These are phyloP conservation scores for Poecilobothrus nobilitatus DNA, from an alignment of 2,888 invertebrate genomes.

Conservation along the genomic window DNA sequence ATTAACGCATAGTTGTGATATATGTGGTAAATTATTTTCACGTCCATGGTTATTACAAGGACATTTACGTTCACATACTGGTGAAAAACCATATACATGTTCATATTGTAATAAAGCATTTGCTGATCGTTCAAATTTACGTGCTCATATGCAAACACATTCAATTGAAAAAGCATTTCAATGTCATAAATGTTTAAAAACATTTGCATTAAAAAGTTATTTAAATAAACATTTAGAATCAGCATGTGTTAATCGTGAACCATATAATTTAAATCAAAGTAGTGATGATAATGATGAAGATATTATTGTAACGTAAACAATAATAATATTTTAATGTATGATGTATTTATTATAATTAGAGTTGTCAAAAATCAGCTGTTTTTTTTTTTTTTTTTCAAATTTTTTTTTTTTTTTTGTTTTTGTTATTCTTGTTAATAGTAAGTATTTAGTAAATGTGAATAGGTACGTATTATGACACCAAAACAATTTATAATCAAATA, in stretches of 20 bases:
- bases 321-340: background rate
- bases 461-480: slow-evolving; percentile 4
- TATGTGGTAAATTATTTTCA: slow-evolving; percentile 91
- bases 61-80: slow-evolving; percentile 82
- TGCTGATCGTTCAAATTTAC: slow-evolving; percentile 84
- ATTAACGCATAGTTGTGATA: slow-evolving; percentile 80
- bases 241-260: slow-evolving; percentile 51
- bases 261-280: slow-evolving; percentile 17
- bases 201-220: slow-evolving; percentile 90
- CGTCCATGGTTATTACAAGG: slow-evolving; percentile 89
- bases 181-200: slow-evolving; percentile 78
- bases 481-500: background rate
- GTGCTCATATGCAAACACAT: slow-evolving; percentile 94
- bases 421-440: background rate
- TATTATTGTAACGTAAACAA: slow-evolving; percentile 39
- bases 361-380: too few relatives aligned
- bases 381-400: too few relatives aligned
- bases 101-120: slow-evolving; percentile 90
- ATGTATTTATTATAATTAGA: too few relatives aligned
- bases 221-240: slow-evolving; percentile 91
- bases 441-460: background rate
- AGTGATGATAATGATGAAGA: slow-evolving; percentile 32
- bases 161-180: slow-evolving; percentile 82
- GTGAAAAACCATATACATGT: slow-evolving; percentile 91
- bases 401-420: too few relatives aligned